Base-by-base conservation (phyloP, 2,888 invertebrate species). In the Nebria salina region DNA sequence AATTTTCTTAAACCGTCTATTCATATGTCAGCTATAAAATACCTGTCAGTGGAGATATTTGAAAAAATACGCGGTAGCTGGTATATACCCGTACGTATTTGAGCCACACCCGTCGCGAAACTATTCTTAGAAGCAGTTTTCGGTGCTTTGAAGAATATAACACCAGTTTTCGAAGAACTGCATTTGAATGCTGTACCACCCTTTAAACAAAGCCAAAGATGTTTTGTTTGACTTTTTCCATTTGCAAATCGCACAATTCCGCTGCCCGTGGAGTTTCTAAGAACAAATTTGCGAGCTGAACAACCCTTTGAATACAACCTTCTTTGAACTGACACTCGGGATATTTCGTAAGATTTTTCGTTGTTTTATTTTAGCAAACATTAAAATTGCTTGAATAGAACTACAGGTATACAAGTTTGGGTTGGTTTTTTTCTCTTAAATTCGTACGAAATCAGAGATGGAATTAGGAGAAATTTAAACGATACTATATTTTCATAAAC, bases 1-100 rank as follows among this genome's bases (percentile, higher is more conserved):
- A 54, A 54, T 54, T 54, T 54, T 54, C 54, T 54, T 54, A 54
- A 54, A 54, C 54, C 54, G 54, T 54, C 54, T 54, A 54, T 54
- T 54, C 54, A 54, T 54, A 54, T 54, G 54, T 54, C 54, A 54
- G 54, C 54, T 54, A 54, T 54, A 54, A 54, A 54, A 54, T 54
- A 7, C 54, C 54, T 54, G 54, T 54, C 54, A 54, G 54, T 54
- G 8, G 54, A 3, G 8, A 54, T 54, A 54, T 13, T 54, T 54
- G 54, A 54, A 54, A 54, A 34, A 34, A 34, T 34, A 54, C 13
- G 54, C 54, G 13, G 54, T 54, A 54, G 54, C 54, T 54, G 8
- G 34, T 5, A 34, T 34, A 34, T 34, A 34, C 34, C 0, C 34
- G 5, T 34, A 34, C 34, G 5, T 34, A 34, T 34, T 4, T 34